Evolutionary conservation across 1,140 invertebrate species (phyloP).

Genomic region (Stratiolaelaps scimitus): DNA sequence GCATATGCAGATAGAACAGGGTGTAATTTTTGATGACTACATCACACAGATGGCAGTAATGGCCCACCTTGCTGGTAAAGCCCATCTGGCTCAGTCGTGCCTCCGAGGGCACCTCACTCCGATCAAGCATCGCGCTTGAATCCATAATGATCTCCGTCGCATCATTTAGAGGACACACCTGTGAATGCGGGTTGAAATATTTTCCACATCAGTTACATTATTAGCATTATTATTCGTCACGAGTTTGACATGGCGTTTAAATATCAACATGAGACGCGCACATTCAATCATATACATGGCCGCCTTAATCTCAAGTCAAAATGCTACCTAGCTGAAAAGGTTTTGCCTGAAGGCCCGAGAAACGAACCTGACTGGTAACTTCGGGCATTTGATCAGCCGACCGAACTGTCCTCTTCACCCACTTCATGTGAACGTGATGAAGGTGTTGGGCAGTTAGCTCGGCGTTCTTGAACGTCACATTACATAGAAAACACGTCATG

Average conservation of each 20-base stretch:
- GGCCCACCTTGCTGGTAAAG: conserved; percentile 36
- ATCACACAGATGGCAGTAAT: conserved; percentile 38
- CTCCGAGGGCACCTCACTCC: conserved; percentile 34
- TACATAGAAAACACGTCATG: conserved; percentile 35
- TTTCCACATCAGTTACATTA: conserved; percentile 23
- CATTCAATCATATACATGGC: not conserved
- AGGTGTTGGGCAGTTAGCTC: conserved; percentile 34
- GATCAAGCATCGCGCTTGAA: conserved; percentile 26
- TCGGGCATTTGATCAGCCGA: conserved; percentile 19
- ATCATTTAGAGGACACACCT: conserved; percentile 29
- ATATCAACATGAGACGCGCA: not conserved
- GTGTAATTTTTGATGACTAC: conserved; percentile 37
- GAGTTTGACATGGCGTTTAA: conserved; percentile 29
- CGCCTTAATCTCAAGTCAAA: not conserved
- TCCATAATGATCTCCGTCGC: conserved; percentile 17
- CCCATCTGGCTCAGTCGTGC: conserved; percentile 36
- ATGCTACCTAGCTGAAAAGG: not conserved
- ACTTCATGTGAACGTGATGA: conserved; percentile 36
- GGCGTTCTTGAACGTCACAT: conserved; percentile 32
- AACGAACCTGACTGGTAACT: conserved; percentile 11
- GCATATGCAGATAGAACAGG: conserved; percentile 38
- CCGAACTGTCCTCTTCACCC: conserved; percentile 31
- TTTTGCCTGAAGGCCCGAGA: not conserved
- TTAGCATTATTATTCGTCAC: conserved; percentile 28
- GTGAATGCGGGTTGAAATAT: no score